Evolutionary conservation across 2,113 vertebrate species (phyloP).

Genomic region (Aplodontia rufa): DNA sequence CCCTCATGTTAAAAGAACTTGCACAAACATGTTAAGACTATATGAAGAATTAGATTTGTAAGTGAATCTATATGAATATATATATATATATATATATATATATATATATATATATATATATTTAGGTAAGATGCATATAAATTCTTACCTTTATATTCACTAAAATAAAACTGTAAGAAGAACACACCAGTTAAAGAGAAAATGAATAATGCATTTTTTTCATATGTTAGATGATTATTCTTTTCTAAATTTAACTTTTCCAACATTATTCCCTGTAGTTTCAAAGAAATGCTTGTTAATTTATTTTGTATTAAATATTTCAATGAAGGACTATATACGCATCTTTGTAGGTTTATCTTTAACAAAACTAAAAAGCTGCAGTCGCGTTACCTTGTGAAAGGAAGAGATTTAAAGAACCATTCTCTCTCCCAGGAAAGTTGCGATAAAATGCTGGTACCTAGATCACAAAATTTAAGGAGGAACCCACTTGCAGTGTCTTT

Average conservation of each 20-base stretch:
- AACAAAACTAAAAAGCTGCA: background rate
- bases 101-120: background rate
- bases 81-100: too few relatives aligned
- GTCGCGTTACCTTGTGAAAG: background rate
- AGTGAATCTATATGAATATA: background rate
- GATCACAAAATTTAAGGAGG: background rate
- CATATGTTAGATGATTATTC: background rate
- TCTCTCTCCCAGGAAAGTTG: background rate
- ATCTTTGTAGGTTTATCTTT: background rate
- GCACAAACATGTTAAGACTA: background rate
- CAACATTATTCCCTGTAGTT: background rate
- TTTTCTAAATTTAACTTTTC: background rate
- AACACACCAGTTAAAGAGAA: background rate
- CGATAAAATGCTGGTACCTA: background rate
- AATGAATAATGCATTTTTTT: background rate
- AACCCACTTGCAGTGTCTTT: background rate
- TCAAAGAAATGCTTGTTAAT: background rate
- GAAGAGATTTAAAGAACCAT: background rate
- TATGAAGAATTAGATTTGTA: background rate
- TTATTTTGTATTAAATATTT: constrained; percentile 8
- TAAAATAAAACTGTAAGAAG: background rate
- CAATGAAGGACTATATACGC: background rate
- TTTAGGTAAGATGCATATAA: background rate
- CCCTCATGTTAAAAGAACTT: background rate
- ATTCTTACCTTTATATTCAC: background rate